phyloP scores from a whole-genome alignment of 2,888 invertebrate species.

The Apeira syringaria region DNA sequence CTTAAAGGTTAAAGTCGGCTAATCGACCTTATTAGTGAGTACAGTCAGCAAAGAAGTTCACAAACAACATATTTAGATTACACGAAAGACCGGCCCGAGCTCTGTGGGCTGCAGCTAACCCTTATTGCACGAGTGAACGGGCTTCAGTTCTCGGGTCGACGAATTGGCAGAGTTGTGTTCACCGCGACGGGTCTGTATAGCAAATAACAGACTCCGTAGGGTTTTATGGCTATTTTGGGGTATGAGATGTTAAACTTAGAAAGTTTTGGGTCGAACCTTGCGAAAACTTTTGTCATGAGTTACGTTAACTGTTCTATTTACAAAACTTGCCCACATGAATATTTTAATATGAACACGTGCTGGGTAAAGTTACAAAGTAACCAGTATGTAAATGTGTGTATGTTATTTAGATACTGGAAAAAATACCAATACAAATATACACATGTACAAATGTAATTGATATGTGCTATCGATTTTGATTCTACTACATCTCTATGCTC shows the following conservation, averaged over 20 bases:
- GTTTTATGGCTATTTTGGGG: slow-evolving; percentile 22
- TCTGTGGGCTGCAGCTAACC: slow-evolving; percentile 28
- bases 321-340: background rate
- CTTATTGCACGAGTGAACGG: slow-evolving; percentile 31
- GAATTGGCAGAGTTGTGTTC: slow-evolving; percentile 25
- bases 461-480: too few species aligned
- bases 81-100: slow-evolving; percentile 25
- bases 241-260: slow-evolving; percentile 15
- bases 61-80: slow-evolving; percentile 30
- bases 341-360: too few species aligned
- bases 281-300: slow-evolving; percentile 16
- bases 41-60: slow-evolving; percentile 25
- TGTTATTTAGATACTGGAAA: too few species aligned
- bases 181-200: slow-evolving; percentile 23
- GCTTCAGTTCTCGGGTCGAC: slow-evolving; percentile 18
- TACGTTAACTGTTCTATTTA: too few species aligned
- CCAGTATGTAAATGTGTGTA: too few species aligned
- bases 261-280: slow-evolving; percentile 19
- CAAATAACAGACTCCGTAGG: slow-evolving; percentile 25
- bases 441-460: too few species aligned
- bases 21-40: slow-evolving; percentile 22
- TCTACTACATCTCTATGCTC: too few species aligned
- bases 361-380: too few species aligned
- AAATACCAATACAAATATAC: too few species aligned
- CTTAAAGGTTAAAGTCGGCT: slow-evolving; percentile 16